Conservation (phyloP, 2,888 invertebrate genomes). For the Drosophila yooni region DNA sequence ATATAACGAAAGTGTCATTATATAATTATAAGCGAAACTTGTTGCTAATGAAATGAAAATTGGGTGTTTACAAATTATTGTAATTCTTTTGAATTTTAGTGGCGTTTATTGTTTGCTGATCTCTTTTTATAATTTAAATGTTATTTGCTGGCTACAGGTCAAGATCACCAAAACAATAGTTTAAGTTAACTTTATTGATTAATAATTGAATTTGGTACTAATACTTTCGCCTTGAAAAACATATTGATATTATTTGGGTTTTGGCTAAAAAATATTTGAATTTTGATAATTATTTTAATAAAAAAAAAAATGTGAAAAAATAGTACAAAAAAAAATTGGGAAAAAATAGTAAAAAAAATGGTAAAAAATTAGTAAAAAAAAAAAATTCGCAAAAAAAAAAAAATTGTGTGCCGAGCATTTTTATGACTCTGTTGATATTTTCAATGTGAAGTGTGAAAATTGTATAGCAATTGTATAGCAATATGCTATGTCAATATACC, state of each 20-base stretch:
- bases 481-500: not conserved
- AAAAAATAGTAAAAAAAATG: too few species aligned
- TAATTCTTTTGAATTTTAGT: not conserved
- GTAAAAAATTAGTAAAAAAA: too few species aligned
- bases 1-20: slow-evolving; percentile 2
- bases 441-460: not conserved
- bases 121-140: not conserved
- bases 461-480: not conserved
- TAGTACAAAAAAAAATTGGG: too few species aligned
- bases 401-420: not conserved
- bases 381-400: not conserved
- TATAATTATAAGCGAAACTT: not conserved
- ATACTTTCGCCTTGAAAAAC: not conserved
- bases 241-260: not conserved
- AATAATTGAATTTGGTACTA: not conserved
- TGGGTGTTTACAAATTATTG: not conserved
- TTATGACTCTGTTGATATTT: not conserved
- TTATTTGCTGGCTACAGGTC: not conserved
- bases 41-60: not conserved
- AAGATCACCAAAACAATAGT: not conserved
- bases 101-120: not conserved
- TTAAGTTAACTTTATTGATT: not conserved
- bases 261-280: not conserved
- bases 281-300: not conserved
- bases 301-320: too few species aligned